Evolutionary conservation across 2,888 invertebrate genomes (phyloP).

Genomic region (Autographa gamma): DNA sequence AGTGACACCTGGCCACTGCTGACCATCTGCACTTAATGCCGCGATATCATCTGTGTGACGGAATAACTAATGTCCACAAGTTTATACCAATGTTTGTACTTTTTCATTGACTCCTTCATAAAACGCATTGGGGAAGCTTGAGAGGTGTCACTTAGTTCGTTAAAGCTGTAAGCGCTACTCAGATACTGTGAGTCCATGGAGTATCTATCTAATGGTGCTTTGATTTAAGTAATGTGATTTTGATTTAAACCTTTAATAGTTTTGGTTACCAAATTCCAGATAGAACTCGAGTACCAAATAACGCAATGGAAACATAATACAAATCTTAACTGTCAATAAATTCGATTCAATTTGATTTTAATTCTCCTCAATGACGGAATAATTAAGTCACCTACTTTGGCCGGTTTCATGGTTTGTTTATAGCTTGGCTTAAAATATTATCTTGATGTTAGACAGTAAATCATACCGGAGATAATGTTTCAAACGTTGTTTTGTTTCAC

Average conservation of each 20-base stretch:
- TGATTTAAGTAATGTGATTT: slow-evolving; percentile 44
- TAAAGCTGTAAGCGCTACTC: background rate
- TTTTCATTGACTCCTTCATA: slow-evolving; percentile 43
- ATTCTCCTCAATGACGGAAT: slow-evolving; percentile 73
- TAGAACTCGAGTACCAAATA: slow-evolving; percentile 37
- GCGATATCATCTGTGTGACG: slow-evolving; percentile 58
- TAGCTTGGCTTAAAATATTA: slow-evolving; percentile 72
- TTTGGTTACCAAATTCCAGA: slow-evolving; percentile 38
- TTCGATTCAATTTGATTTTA: slow-evolving; percentile 73
- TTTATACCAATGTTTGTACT: slow-evolving; percentile 46
- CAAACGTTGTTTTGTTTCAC: slow-evolving; percentile 56
- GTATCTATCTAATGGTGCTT: slow-evolving; percentile 27
- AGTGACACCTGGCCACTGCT: slow-evolving; percentile 63
- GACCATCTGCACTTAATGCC: slow-evolving; percentile 54
- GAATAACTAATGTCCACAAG: slow-evolving; percentile 50
- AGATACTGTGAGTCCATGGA: slow-evolving; percentile 10
- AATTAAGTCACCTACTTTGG: slow-evolving; percentile 77
- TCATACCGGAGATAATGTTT: slow-evolving; percentile 75
- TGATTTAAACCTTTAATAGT: slow-evolving; percentile 39
- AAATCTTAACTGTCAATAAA: slow-evolving; percentile 72
- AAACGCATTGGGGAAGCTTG: slow-evolving; percentile 6
- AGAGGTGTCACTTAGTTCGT: background rate
- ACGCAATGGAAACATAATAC: slow-evolving; percentile 57
- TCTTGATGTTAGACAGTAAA: slow-evolving; percentile 73
- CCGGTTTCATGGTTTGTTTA: slow-evolving; percentile 75